phyloP scores from a whole-genome alignment of 64 coral and sea anemone genomes.

The Actinia equina region DNA sequence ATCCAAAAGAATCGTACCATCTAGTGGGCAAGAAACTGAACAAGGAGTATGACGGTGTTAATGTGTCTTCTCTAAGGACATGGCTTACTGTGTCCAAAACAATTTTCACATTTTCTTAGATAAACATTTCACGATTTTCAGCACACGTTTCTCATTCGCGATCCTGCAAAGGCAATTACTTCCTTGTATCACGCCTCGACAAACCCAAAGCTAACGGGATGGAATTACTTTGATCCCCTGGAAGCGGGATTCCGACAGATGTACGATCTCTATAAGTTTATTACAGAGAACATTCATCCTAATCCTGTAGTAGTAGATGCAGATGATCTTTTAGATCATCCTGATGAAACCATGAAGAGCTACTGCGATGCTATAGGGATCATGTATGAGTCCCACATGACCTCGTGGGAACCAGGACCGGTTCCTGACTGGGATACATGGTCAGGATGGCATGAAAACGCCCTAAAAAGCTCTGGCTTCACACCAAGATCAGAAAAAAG shows the following conservation, averaged over 20 bases:
- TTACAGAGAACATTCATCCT: conserved; percentile 40
- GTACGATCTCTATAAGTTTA: conserved; percentile 69
- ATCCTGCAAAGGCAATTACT: conserved; percentile 65
- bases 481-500: neutral
- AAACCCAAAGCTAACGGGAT: conserved; percentile 80
- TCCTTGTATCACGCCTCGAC: conserved; percentile 80
- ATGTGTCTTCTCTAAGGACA: conserved; percentile 85
- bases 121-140: conserved; percentile 70
- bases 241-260: conserved; percentile 89
- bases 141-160: conserved; percentile 81
- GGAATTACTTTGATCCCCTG: conserved; percentile 83
- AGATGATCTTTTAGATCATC: conserved; percentile 82
- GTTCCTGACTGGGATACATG: conserved; percentile 73
- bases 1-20: conserved; percentile 48
- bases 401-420: conserved; percentile 63
- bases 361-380: conserved; percentile 81
- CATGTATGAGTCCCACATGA: conserved; percentile 71
- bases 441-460: conserved; percentile 76
- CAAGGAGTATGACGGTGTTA: conserved; percentile 71
- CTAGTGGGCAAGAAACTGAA: conserved; percentile 46
- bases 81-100: conserved; percentile 87
- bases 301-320: conserved; percentile 68
- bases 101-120: conserved; percentile 68
- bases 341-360: conserved; percentile 64
- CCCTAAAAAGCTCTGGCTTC: conserved; percentile 75